These are phyloP conservation scores for Agelastica alni DNA, from an alignment of 2,888 invertebrate species.

Conservation along the genomic window DNA sequence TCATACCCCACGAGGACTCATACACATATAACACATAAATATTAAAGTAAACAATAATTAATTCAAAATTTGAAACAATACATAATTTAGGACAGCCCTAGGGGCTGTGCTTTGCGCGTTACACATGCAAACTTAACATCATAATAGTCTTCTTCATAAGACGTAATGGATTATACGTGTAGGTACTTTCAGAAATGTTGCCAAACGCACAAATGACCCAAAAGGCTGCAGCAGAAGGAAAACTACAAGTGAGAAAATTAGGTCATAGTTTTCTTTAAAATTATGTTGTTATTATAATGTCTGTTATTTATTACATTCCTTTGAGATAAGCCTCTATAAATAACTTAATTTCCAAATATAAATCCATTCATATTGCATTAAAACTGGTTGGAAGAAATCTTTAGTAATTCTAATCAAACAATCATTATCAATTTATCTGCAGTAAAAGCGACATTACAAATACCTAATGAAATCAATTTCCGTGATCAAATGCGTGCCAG, in stretches of 20 bases:
- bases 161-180: slow-evolving; percentile 30
- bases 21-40: not conserved
- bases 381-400: no score
- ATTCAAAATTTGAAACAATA: slow-evolving; percentile 19
- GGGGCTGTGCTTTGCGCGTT: slow-evolving; percentile 16
- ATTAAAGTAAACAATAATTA: slow-evolving; percentile 10
- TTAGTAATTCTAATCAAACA: not conserved
- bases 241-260: slow-evolving; percentile 1
- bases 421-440: slow-evolving; percentile 2
- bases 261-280: no score
- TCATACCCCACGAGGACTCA: no score
- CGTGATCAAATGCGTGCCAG: slow-evolving; percentile 2
- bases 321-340: no score
- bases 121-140: slow-evolving; percentile 29
- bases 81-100: slow-evolving; percentile 19
- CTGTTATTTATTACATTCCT: no score
- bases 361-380: no score
- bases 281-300: no score
- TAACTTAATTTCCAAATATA: no score
- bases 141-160: slow-evolving; percentile 24
- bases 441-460: slow-evolving; percentile 2
- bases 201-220: slow-evolving; percentile 22
- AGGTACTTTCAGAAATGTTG: slow-evolving; percentile 25
- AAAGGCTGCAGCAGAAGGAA: slow-evolving; percentile 11
- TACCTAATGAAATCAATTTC: slow-evolving; percentile 8